phyloP scores from a whole-genome alignment of 37 sponge, comb jelly and placozoan genomes.

The Oscarella lobularis region DNA sequence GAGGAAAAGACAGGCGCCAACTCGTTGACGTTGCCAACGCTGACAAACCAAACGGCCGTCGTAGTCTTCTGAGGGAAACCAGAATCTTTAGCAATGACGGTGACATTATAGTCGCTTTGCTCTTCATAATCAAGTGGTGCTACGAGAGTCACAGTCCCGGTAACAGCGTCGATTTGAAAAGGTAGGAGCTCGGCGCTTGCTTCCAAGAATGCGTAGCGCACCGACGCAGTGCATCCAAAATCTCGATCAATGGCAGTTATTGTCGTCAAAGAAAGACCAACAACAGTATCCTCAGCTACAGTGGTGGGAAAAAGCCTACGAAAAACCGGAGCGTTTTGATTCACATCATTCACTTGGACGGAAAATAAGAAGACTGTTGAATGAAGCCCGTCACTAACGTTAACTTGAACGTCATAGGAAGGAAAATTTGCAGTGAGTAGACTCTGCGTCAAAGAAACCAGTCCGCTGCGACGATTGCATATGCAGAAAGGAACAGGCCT shows the following conservation, averaged over 20 bases:
- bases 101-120: neutral
- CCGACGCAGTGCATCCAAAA: neutral
- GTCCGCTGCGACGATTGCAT: neutral
- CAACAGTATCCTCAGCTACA: neutral
- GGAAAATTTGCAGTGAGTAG: neutral
- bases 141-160: neutral
- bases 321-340: no score
- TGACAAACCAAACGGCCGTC: neutral
- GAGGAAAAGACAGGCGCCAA: neutral
- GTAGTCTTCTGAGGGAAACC: neutral
- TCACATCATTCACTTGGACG: neutral
- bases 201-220: neutral
- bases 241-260: neutral
- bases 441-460: neutral
- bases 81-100: neutral
- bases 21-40: neutral
- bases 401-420: neutral
- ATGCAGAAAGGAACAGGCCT: neutral
- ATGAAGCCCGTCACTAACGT: neutral
- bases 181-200: neutral
- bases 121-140: neutral
- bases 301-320: neutral
- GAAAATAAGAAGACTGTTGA: neutral
- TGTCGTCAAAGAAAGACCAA: neutral
- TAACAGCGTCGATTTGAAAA: neutral